Percentiles rank a stretch among this genome's conserved stretches.
These are phyloP conservation scores for Bradypodion ventrale DNA, from an alignment of 2,797 vertebrate species.

Conservation along the genomic window DNA sequence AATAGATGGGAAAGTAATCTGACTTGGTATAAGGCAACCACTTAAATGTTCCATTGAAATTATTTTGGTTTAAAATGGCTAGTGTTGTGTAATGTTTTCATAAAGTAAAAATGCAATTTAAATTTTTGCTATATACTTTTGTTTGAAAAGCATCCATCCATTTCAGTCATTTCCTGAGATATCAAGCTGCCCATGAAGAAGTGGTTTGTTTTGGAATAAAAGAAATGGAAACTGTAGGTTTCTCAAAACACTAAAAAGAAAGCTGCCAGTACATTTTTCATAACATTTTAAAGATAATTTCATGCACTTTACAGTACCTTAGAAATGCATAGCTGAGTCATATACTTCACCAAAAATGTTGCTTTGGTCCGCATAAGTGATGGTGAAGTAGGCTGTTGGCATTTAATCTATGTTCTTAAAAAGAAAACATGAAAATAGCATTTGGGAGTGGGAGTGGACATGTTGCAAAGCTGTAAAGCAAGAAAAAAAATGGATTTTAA, in stretches of 20 bases:
- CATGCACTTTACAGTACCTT: constrained; percentile 57
- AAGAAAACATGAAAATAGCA: constrained; percentile 16
- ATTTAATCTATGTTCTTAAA: constrained; percentile 31
- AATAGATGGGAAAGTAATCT: neutral
- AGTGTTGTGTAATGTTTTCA: constrained; percentile 15
- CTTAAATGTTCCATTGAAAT: neutral
- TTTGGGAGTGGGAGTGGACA: constrained; percentile 26
- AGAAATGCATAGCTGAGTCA: constrained; percentile 55
- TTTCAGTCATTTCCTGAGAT: constrained; percentile 48
- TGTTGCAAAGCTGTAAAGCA: constrained; percentile 35
- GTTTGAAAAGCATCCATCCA: constrained; percentile 45
- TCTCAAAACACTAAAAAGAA: constrained; percentile 68
- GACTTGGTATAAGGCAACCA: neutral
- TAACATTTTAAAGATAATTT: constrained; percentile 67
- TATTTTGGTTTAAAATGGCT: neutral
- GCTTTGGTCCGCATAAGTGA: constrained; percentile 49
- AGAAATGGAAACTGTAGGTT: constrained; percentile 57
- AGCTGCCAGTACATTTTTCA: constrained; percentile 57
- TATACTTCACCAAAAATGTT: constrained; percentile 59
- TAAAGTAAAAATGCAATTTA: constrained; percentile 5
- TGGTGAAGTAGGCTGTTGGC: constrained; percentile 38
- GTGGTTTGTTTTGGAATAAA: constrained; percentile 57
- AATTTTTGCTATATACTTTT: constrained; percentile 44
- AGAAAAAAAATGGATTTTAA: constrained; percentile 6
- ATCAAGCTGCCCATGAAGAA: constrained; percentile 53